These are phyloP conservation scores for Lepetodrilus schrolli DNA, from an alignment of 2,888 invertebrate species.

Conservation along the genomic window DNA sequence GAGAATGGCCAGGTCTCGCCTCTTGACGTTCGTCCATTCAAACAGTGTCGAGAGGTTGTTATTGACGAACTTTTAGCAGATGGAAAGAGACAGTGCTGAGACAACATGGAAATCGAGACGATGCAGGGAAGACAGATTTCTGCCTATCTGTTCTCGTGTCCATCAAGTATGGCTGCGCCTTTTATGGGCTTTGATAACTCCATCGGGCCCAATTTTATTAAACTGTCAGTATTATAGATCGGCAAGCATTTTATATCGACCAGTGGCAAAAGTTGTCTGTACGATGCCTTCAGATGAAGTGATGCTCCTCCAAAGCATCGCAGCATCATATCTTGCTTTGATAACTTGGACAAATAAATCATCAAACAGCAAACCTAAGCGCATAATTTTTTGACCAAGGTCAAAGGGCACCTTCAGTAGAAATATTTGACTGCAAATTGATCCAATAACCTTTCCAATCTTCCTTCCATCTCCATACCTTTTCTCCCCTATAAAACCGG, in stretches of 20 bases:
- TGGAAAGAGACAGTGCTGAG: constrained; percentile 1
- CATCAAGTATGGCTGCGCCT: constrained; percentile 1
- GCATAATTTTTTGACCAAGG: constrained; percentile 13
- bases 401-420: neutral
- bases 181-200: constrained; percentile 23
- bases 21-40: neutral
- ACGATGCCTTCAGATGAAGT: no score
- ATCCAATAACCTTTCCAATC: constrained; percentile 44
- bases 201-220: constrained; percentile 13
- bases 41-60: neutral
- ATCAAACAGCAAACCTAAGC: constrained; percentile 7
- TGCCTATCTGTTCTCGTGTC: constrained; percentile 7
- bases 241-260: constrained; percentile 7
- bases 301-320: no score
- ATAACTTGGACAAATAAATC: constrained; percentile 28
- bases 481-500: constrained; percentile 37
- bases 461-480: constrained; percentile 28
- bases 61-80: constrained; percentile 27
- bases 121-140: constrained; percentile 2
- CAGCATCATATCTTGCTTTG: constrained; percentile 5
- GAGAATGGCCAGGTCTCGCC: constrained; percentile 5
- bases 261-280: neutral
- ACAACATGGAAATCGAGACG: neutral
- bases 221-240: constrained; percentile 19
- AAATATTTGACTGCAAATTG: constrained; percentile 46